Evolutionary conservation across 2,888 invertebrate species (phyloP).

Genomic region (Loripinus fragilis): DNA sequence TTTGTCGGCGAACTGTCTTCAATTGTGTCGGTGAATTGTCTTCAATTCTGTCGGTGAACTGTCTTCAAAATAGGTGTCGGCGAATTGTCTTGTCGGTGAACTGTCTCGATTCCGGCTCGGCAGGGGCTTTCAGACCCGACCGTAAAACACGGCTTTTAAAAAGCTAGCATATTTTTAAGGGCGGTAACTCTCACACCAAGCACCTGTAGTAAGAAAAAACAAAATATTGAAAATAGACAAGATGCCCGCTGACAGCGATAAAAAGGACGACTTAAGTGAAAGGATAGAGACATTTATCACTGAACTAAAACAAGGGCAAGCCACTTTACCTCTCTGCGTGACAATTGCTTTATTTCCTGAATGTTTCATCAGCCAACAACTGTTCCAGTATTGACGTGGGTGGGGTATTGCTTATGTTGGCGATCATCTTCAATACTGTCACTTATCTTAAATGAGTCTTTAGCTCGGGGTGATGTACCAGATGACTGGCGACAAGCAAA

Average conservation of each 20-base stretch:
- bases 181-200: not conserved
- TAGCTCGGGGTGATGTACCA: too few relatives aligned
- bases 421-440: too few relatives aligned
- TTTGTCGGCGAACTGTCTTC: too few relatives aligned
- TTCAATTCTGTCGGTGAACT: too few relatives aligned
- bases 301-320: conserved; percentile 74
- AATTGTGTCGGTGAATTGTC: too few relatives aligned
- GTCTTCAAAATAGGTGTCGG: too few relatives aligned
- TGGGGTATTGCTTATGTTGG: not conserved
- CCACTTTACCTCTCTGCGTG: not conserved
- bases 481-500: too few relatives aligned
- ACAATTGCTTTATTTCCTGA: not conserved
- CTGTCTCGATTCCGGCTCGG: too few relatives aligned
- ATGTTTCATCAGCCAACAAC: not conserved
- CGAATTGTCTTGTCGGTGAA: too few relatives aligned
- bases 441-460: too few relatives aligned
- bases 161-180: not conserved
- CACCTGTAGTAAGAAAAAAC: not conserved
- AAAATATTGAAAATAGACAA: not conserved
- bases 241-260: conserved; percentile 69
- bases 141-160: not conserved
- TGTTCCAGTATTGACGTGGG: not conserved
- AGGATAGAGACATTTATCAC: conserved; percentile 70
- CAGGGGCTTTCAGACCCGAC: too few relatives aligned
- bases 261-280: conserved; percentile 71